Percentiles rank a stretch among this genome's conserved stretches.
Conservation (phyloP, 2,113 vertebrate genomes). For the Hepsetus odoe region DNA sequence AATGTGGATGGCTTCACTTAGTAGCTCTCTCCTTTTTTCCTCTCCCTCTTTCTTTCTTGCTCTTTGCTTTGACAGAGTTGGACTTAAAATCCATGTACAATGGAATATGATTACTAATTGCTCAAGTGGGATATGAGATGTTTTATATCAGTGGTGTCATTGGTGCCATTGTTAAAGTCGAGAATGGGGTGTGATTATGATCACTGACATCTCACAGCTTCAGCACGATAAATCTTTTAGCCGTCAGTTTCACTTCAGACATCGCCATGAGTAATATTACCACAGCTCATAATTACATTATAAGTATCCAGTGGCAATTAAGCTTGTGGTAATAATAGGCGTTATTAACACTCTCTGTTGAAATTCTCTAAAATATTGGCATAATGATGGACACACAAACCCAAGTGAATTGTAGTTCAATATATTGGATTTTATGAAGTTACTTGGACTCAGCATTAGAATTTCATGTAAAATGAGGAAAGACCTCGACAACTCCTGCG, state of each 20-base stretch:
- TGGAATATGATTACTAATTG: not conserved
- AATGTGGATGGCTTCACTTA: not conserved
- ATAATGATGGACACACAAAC: not conserved
- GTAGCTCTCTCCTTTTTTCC: not conserved
- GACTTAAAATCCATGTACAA: slow-evolving; percentile 17
- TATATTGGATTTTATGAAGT: not conserved
- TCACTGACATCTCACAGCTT: not conserved
- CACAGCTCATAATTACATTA: slow-evolving; percentile 6
- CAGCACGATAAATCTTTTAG: not conserved
- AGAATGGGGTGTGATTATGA: not conserved
- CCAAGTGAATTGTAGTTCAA: not conserved
- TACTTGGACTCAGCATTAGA: too few species aligned
- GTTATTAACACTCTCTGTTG: slow-evolving; percentile 10
- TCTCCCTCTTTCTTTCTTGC: not conserved
- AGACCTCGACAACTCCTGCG: too few species aligned
- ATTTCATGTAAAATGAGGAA: too few species aligned
- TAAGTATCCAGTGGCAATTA: not conserved
- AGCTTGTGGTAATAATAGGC: not conserved
- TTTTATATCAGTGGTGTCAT: not conserved
- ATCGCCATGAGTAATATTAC: not conserved
- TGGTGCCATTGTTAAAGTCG: not conserved
- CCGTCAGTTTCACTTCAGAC: slow-evolving; percentile 4
- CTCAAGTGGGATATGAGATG: slow-evolving; percentile 6
- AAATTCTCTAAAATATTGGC: not conserved
- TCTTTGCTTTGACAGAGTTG: slow-evolving; percentile 1